Evolutionary conservation across 2,113 vertebrate genomes (phyloP).

Genomic region (Tylochromis polylepis): DNA sequence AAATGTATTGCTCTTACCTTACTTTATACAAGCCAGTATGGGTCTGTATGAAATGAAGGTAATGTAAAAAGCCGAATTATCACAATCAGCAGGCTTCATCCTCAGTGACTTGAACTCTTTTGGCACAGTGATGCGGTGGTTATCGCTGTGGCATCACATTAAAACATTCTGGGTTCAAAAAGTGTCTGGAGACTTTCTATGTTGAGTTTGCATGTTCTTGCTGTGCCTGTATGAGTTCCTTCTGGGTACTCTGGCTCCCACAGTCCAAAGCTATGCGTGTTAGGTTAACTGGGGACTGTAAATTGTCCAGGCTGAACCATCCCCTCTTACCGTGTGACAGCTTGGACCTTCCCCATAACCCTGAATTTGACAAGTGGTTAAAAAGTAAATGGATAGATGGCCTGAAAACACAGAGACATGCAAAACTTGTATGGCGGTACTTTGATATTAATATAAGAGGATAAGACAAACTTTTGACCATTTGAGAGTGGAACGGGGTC

Average conservation of each 20-base stretch:
- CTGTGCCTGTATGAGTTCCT: neutral
- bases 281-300: neutral
- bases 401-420: neutral
- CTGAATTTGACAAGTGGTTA: neutral
- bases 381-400: neutral
- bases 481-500: neutral
- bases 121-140: neutral
- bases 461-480: neutral
- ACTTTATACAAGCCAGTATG: neutral
- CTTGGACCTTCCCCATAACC: neutral
- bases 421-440: neutral
- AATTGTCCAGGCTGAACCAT: no score
- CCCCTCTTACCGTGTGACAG: no score
- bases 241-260: neutral
- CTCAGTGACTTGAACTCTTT: neutral
- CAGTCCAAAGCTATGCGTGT: neutral
- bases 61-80: neutral
- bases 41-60: neutral
- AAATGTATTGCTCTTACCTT: rapidly evolving
- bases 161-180: neutral
- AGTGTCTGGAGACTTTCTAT: neutral
- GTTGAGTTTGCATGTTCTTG: neutral
- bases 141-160: neutral
- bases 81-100: neutral
- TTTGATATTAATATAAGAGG: neutral